These are phyloP conservation scores for Denticeps clupeoides DNA, from an alignment of 2,797 vertebrate species.

Conservation along the genomic window DNA sequence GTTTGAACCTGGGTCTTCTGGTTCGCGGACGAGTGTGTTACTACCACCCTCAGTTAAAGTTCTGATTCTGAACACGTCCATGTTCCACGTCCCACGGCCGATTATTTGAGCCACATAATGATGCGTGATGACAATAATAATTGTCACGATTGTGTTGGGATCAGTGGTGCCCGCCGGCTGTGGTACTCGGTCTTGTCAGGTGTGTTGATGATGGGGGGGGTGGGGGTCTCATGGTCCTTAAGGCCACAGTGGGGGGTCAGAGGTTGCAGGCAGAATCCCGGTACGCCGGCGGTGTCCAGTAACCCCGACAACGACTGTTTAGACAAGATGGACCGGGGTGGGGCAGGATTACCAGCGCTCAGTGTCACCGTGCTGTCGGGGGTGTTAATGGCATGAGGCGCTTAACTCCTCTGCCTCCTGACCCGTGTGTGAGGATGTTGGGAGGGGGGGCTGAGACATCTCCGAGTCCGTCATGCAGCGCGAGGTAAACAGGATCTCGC, in stretches of 20 bases:
- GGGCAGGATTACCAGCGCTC: conserved; percentile 31
- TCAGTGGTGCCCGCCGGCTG: conserved; percentile 19
- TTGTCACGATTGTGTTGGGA: no score
- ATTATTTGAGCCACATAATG: no score
- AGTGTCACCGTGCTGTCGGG: conserved; percentile 32
- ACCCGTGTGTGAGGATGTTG: background rate
- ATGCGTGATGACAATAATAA: no score
- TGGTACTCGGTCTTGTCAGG: conserved; percentile 27
- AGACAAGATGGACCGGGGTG: conserved; percentile 38
- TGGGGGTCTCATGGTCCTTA: conserved; percentile 20
- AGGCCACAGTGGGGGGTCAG: conserved; percentile 34
- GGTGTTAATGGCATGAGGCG: conserved; percentile 18
- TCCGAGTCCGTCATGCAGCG: conserved; percentile 27
- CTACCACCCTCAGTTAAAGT: no score
- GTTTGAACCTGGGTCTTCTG: no score
- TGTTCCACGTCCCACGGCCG: no score
- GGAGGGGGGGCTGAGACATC: conserved; percentile 10
- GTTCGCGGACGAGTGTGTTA: no score
- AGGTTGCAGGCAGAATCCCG: no score
- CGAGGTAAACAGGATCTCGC: conserved; percentile 37
- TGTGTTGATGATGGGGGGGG: conserved; percentile 24
- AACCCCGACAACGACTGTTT: conserved; percentile 42
- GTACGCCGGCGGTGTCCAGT: conserved; percentile 49
- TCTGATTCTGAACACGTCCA: no score
- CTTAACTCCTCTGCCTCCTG: conserved; percentile 26